Evolutionary conservation across 2,113 vertebrate species (phyloP).

Genomic region (Chamaetylas fuelleborni): DNA sequence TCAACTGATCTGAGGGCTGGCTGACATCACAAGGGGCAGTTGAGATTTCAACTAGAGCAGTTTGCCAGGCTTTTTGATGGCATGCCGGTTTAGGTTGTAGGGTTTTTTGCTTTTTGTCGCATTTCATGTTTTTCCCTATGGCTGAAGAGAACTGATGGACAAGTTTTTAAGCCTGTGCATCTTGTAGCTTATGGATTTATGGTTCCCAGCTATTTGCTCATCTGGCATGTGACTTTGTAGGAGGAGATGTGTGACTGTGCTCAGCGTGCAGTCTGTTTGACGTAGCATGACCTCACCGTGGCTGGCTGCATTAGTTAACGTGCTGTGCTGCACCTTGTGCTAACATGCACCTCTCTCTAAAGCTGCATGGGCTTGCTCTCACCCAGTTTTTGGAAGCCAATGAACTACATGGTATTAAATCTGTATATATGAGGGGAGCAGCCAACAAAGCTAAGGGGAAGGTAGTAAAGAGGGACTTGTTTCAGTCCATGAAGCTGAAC

Average conservation of each 20-base stretch:
- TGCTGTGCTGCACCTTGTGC: background rate
- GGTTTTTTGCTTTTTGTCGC: background rate
- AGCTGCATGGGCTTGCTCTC: background rate
- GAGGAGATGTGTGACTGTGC: background rate
- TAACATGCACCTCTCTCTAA: background rate
- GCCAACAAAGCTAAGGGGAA: background rate
- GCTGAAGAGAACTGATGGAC: background rate
- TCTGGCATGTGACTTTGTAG: background rate
- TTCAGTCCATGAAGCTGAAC: background rate
- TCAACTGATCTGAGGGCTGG: background rate
- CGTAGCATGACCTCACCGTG: background rate
- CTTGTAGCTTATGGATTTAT: background rate
- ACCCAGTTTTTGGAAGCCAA: background rate
- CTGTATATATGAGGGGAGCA: background rate
- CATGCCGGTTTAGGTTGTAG: background rate
- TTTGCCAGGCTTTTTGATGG: background rate
- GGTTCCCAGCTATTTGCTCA: background rate
- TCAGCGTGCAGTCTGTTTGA: background rate
- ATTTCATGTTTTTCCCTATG: background rate
- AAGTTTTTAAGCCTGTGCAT: background rate
- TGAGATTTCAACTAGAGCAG: background rate
- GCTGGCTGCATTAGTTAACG: background rate
- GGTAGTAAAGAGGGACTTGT: background rate
- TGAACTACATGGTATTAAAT: background rate
- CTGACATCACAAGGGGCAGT: background rate